phyloP scores from a whole-genome alignment of 2,888 invertebrate genomes.

The Phymatocera aterrima region DNA sequence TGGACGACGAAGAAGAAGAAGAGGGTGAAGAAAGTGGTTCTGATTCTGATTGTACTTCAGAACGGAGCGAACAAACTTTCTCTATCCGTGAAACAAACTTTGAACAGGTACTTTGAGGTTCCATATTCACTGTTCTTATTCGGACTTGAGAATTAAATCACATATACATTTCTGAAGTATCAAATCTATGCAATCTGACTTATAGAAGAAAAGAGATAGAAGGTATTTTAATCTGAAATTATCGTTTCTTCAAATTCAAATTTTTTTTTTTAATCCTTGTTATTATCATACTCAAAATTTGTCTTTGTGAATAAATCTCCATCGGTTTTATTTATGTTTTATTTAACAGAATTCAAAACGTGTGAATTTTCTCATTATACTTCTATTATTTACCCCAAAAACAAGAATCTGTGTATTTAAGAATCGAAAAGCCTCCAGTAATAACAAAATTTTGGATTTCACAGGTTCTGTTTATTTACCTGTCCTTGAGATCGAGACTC shows the following conservation, averaged over 20 bases:
- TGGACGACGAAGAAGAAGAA: slow-evolving; percentile 62
- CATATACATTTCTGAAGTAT: not conserved
- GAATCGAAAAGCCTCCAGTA: not conserved
- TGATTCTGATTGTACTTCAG: slow-evolving; percentile 76
- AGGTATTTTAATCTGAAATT: not conserved
- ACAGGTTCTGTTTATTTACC: not conserved
- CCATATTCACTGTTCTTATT: not conserved
- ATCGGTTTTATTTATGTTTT: slow-evolving; percentile 20
- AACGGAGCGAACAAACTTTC: slow-evolving; percentile 74
- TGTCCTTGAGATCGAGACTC: not conserved
- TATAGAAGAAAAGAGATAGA: too few relatives aligned
- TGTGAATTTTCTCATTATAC: not conserved
- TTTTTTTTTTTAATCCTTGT: not conserved
- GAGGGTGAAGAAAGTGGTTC: slow-evolving; percentile 69
- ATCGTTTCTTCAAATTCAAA: not conserved
- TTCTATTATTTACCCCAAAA: not conserved
- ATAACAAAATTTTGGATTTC: not conserved
- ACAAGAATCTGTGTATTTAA: not conserved
- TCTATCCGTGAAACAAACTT: slow-evolving; percentile 76
- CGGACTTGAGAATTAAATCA: not conserved
- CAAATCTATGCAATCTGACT: not conserved
- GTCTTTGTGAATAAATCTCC: not conserved
- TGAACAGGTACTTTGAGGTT: slow-evolving; percentile 70
- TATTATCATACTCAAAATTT: not conserved
- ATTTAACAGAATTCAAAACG: not conserved